These are phyloP conservation scores for Camelus dromedarius DNA, from an alignment of 2,113 vertebrate species.

Conservation along the genomic window DNA sequence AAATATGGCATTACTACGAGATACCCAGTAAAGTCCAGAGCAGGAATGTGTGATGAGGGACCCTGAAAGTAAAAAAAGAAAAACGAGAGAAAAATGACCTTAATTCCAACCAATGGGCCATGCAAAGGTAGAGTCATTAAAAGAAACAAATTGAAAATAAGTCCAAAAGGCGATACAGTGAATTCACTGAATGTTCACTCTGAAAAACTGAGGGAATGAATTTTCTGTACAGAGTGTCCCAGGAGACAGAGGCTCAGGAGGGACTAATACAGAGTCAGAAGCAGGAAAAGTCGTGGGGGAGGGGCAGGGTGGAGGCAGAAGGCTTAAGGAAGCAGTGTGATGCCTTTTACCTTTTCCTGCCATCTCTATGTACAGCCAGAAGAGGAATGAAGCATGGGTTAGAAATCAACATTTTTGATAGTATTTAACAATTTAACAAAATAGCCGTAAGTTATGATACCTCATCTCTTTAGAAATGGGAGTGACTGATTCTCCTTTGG, in stretches of 20 bases:
- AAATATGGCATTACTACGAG: not conserved
- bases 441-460: not conserved
- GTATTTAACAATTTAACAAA: not conserved
- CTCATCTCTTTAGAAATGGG: not conserved
- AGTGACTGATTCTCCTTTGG: not conserved
- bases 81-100: not conserved
- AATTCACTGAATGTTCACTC: not conserved
- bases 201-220: not conserved
- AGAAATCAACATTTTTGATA: not conserved
- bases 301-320: not conserved
- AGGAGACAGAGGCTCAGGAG: not conserved
- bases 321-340: not conserved
- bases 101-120: not conserved
- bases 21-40: not conserved
- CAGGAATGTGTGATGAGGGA: not conserved
- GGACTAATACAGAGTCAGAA: not conserved
- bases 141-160: not conserved
- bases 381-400: not conserved
- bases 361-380: not conserved
- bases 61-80: not conserved
- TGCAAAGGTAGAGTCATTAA: not conserved
- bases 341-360: not conserved
- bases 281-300: fast-evolving
- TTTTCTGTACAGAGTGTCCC: not conserved
- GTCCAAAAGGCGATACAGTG: not conserved